Base-by-base conservation (phyloP, 2,797 vertebrate species). In the Rhinophrynus dorsalis region DNA sequence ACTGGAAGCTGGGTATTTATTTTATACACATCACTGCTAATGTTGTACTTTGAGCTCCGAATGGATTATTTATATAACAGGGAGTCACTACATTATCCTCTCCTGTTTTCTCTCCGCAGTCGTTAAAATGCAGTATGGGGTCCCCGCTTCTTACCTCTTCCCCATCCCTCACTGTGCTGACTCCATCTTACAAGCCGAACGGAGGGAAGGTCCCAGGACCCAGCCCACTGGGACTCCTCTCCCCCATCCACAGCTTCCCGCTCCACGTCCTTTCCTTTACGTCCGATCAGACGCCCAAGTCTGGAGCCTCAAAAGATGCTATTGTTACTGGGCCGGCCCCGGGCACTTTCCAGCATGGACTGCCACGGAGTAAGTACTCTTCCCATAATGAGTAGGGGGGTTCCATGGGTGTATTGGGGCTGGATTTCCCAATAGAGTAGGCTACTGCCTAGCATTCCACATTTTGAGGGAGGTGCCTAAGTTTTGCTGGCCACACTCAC, bases 251-350 rank as follows among this genome's bases (percentile, higher is more conserved):
- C 77, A 80, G 86, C 23, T 85, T 91, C 75, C 90, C 90, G 68
- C 85, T 92, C 44, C 91, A 88, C 5, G 87, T 93, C 72, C 85
- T 92, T 68, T 91, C 90, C 77, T 92, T 91, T 80, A 88, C 86
- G 72, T 76, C 90, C 0, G 91, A 92, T 54, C 84, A 90, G 26
- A 73, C 84, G 57, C 71, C 88, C 29, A 91, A 92, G 80, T 76
- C 88, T 52, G 84, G 85, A 70, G 86, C 86, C 55, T 89, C 90
- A 30, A 92, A 90, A 79, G 91, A 93, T 51, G 89, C 91, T 60
- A 85, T 92, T 9, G 87, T 92, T 52, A 92, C 91, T 0, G 91
- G 91, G 67, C 90, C 91, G 33, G 89, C 89, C 68, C 88, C 92
- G 0, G 90, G 90, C 45, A 90, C 91, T 1, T 91, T 92, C 77